phyloP scores from a whole-genome alignment of 1,140 invertebrate genomes.

The Cotesia glomerata region DNA sequence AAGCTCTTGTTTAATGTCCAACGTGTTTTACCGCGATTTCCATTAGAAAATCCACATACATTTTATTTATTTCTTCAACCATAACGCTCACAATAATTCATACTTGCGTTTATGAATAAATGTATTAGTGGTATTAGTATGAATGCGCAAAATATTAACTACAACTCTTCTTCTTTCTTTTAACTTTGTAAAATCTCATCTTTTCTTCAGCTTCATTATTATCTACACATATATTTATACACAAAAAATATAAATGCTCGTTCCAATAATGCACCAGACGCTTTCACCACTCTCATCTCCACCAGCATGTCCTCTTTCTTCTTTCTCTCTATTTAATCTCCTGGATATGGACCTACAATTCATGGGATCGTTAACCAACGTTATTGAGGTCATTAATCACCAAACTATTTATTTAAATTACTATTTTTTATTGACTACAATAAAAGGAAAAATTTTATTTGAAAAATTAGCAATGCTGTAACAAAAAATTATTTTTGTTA shows the following conservation, averaged over 20 bases:
- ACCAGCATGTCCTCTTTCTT: not conserved
- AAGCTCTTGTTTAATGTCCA: not conserved
- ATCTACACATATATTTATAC: not conserved
- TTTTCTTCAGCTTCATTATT: not conserved
- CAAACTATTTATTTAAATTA: no score
- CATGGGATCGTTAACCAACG: not conserved
- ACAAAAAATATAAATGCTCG: not conserved
- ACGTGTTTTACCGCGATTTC: slow-evolving; percentile 42
- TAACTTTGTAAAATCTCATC: not conserved
- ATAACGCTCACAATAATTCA: slow-evolving; percentile 17
- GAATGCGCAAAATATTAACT: not conserved
- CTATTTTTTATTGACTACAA: no score
- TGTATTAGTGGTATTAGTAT: no score
- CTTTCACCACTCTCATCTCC: not conserved
- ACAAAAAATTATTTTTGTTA: no score
- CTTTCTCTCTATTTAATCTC: not conserved
- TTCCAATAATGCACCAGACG: slow-evolving; percentile 10
- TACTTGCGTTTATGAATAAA: no score
- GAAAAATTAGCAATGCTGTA: no score
- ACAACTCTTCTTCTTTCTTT: not conserved
- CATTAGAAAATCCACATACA: slow-evolving; percentile 45
- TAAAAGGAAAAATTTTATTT: no score
- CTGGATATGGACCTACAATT: not conserved
- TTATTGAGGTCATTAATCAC: not conserved
- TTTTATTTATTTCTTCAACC: slow-evolving; percentile 31